Evolutionary conservation across 2,113 vertebrate species (phyloP).

Genomic region (Coracopsis vasa): DNA sequence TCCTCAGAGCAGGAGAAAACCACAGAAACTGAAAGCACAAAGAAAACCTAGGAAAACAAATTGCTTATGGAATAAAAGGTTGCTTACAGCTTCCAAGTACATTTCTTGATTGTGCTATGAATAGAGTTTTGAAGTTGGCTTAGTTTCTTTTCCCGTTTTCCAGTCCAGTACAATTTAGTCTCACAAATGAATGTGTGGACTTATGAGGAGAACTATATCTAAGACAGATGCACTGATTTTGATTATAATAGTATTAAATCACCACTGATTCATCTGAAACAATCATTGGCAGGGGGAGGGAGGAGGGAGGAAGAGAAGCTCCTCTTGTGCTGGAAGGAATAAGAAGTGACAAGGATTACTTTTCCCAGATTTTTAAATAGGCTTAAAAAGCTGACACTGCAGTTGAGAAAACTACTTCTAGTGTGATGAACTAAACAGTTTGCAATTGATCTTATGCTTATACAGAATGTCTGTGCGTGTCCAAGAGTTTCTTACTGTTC

Average conservation of each 20-base stretch:
- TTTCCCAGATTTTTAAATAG: not conserved
- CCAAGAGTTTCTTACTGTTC: not conserved
- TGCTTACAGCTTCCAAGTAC: not conserved
- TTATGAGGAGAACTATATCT: not conserved
- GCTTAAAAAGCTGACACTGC: not conserved
- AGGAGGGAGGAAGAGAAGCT: not conserved
- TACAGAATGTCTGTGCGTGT: not conserved
- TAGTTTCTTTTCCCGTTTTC: not conserved
- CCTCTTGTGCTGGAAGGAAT: not conserved
- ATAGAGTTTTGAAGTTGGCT: not conserved
- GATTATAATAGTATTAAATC: not conserved
- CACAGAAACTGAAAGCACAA: not conserved
- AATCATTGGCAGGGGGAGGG: not conserved
- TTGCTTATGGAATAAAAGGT: not conserved
- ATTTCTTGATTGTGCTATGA: not conserved
- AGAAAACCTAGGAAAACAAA: not conserved
- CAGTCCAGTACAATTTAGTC: not conserved
- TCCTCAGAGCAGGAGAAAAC: not conserved
- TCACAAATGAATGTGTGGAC: not conserved
- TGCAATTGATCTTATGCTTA: not conserved
- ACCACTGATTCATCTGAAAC: conserved; percentile 6
- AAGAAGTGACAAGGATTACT: not conserved
- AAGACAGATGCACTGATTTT: conserved; percentile 40
- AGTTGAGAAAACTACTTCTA: not conserved
- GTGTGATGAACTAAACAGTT: not conserved